Conservation (phyloP, 2,797 vertebrate genomes). For the Esox masquinongy region DNA sequence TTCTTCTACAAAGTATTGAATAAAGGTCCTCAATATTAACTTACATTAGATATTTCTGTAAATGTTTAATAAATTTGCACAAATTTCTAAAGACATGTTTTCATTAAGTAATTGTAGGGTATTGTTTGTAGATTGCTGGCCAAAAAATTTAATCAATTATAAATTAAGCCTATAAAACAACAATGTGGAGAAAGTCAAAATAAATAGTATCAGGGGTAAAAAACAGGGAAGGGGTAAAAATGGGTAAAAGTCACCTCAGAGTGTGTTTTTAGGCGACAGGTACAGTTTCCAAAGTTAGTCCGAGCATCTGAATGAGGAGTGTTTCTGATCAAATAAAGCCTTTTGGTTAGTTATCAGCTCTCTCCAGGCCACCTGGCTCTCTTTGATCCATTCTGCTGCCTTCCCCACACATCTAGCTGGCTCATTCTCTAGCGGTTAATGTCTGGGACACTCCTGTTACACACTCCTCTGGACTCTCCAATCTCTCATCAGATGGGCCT, state of each 20-base stretch:
- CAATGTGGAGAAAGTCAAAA: neutral
- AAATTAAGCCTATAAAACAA: neutral
- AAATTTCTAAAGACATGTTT: too few relatives aligned
- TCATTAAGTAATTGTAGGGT: too few relatives aligned
- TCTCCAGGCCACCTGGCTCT: constrained; percentile 65
- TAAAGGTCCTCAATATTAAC: too few relatives aligned
- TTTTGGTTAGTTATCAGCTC: constrained; percentile 57
- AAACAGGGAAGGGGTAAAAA: too few relatives aligned
- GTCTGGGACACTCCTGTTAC: constrained; percentile 25
- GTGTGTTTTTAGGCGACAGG: constrained; percentile 53
- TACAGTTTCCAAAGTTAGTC: constrained; percentile 54
- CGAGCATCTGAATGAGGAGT: constrained; percentile 55
- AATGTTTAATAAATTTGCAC: too few relatives aligned
- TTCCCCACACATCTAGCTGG: constrained; percentile 51
- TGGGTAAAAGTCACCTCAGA: constrained; percentile 7
- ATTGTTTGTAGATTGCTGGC: too few relatives aligned
- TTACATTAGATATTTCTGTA: too few relatives aligned
- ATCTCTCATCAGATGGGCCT: constrained; percentile 40
- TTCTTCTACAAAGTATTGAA: too few relatives aligned
- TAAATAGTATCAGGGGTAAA: too few relatives aligned
- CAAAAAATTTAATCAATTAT: too few relatives aligned
- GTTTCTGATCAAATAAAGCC: constrained; percentile 60
- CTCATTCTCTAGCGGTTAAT: constrained; percentile 42
- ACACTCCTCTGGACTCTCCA: constrained; percentile 35
- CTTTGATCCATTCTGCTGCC: constrained; percentile 50